A percentile compares a stretch with the other conserved stretches of the same genome.
These are phyloP conservation scores for Dicrostonyx torquatus DNA, from an alignment of 2,797 vertebrate genomes.

Conservation along the genomic window DNA sequence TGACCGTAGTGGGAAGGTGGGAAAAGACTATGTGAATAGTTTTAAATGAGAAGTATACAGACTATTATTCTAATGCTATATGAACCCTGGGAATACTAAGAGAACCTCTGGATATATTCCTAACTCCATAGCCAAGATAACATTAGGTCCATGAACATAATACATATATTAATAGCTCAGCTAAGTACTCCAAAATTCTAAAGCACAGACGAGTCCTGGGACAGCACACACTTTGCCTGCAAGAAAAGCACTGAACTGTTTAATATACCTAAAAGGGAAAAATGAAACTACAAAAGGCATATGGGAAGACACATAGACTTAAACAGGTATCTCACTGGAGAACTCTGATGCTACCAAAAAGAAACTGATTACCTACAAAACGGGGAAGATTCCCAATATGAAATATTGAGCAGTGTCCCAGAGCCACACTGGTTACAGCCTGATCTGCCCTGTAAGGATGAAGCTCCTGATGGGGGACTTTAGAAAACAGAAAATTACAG, in stretches of 20 bases:
- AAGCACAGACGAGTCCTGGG: not conserved
- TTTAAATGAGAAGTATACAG: slow-evolving; percentile 36
- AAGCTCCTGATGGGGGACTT: not conserved
- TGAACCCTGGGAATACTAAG: not conserved
- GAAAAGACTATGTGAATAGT: slow-evolving; percentile 31
- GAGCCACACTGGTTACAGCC: not conserved
- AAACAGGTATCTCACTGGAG: not conserved
- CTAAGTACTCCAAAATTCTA: not conserved
- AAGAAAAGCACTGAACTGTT: not conserved
- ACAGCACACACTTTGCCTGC: not conserved
- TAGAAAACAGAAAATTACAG: not conserved
- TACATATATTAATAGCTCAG: not conserved
- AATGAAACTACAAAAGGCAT: slow-evolving; percentile 24
- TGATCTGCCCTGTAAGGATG: not conserved
- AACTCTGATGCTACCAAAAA: not conserved
- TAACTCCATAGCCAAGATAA: not conserved
- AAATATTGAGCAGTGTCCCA: not conserved
- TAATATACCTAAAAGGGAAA: not conserved
- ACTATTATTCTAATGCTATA: not conserved
- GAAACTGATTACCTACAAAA: not conserved
- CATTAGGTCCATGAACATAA: not conserved
- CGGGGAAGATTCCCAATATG: not conserved
- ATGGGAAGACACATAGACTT: not conserved
- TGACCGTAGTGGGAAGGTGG: not conserved
- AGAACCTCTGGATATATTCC: not conserved